Evolutionary conservation across 2,113 vertebrate genomes (phyloP).

Genomic region (Pelecanoides urinatrix): DNA sequence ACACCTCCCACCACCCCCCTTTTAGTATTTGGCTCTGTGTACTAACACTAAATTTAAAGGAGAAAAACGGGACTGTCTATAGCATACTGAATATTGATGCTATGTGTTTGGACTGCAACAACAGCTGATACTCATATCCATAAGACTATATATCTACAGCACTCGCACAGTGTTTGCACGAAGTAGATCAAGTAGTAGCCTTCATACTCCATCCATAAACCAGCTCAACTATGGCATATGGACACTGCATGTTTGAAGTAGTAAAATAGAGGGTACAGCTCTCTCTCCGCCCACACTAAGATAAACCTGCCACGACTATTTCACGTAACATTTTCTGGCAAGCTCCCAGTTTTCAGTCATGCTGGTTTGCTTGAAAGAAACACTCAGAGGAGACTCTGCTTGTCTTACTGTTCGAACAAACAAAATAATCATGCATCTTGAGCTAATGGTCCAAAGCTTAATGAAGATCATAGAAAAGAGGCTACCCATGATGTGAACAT

Average conservation of each 20-base stretch:
- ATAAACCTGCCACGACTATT: constrained; percentile 61
- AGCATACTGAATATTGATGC: constrained; percentile 22
- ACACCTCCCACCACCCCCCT: not conserved
- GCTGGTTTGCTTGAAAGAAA: constrained; percentile 61
- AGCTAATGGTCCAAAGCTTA: constrained; percentile 57
- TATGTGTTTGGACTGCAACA: constrained; percentile 3
- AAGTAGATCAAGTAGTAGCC: constrained; percentile 11
- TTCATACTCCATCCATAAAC: constrained; percentile 12
- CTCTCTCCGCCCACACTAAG: constrained; percentile 48
- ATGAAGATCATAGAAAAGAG: constrained; percentile 50
- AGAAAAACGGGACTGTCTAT: not conserved
- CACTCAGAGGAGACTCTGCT: constrained; percentile 43
- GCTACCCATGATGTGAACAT: constrained; percentile 22
- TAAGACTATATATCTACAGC: not conserved
- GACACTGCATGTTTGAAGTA: constrained; percentile 34
- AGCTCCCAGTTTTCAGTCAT: constrained; percentile 65
- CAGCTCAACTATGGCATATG: constrained; percentile 43
- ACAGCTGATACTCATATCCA: constrained; percentile 2
- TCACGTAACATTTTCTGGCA: constrained; percentile 62
- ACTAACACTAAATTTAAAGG: constrained; percentile 38
- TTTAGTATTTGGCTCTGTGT: constrained; percentile 49
- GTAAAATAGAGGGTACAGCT: constrained; percentile 48
- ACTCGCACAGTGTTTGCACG: not conserved
- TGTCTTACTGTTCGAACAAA: constrained; percentile 49
- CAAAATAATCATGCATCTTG: constrained; percentile 47